Conservation (phyloP, 2,888 invertebrate genomes). For the Cataglyphis cursor region DNA sequence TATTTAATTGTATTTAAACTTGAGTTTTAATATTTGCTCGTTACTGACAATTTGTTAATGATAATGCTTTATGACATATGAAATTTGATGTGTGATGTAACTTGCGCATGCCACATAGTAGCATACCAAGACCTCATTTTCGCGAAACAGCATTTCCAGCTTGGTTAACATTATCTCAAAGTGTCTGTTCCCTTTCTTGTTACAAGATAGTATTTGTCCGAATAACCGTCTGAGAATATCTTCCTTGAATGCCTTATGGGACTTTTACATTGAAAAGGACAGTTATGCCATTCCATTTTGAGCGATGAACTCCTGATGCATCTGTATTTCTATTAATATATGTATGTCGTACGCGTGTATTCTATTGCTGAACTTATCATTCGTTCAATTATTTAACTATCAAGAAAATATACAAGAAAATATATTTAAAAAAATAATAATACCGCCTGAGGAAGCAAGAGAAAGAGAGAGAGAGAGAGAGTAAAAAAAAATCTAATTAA, state of each 20-base stretch:
- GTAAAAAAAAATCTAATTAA: not conserved
- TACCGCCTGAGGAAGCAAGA: not conserved
- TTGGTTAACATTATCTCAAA: conserved; percentile 52
- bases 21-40: not conserved
- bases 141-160: conserved; percentile 40
- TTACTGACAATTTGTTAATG: not conserved
- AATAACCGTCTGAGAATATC: conserved; percentile 47
- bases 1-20: not conserved
- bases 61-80: conserved; percentile 5
- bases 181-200: conserved; percentile 52
- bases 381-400: not conserved
- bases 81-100: conserved; percentile 18
- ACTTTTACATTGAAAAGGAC: conserved; percentile 50
- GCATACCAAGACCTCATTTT: conserved; percentile 40
- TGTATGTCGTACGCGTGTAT: not conserved
- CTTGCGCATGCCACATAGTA: conserved; percentile 21
- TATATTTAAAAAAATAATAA: not conserved
- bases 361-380: conserved; percentile 7
- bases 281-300: conserved; percentile 18
- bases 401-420: not conserved
- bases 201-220: conserved; percentile 42
- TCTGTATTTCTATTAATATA: not conserved
- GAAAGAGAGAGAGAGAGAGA: not conserved
- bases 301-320: not conserved
- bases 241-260: conserved; percentile 36